A percentile compares a stretch with the other conserved stretches of the same genome.
Evolutionary conservation across 2,113 vertebrate genomes (phyloP).

Genomic region (Ivindomyrus marchei): DNA sequence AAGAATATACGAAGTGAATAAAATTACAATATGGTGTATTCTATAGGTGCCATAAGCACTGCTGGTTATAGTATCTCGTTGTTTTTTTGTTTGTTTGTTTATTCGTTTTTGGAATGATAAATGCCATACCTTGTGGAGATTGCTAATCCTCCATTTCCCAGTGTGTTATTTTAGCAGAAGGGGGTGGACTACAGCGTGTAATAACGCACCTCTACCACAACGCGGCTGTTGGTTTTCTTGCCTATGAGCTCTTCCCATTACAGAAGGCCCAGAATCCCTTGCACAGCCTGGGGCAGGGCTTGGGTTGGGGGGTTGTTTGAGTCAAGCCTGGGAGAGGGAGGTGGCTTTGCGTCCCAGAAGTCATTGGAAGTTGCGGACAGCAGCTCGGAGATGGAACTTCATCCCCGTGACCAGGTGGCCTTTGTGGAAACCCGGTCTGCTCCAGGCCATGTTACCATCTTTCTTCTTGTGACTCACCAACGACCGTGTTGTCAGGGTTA

Average conservation of each 20-base stretch:
- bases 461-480: not conserved
- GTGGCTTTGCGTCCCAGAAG: not conserved
- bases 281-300: not conserved
- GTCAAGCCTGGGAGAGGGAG: not conserved
- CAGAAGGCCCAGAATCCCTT: not conserved
- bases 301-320: not conserved
- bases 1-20: conserved; percentile 18
- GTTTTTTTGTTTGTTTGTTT: not conserved
- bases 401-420: not conserved
- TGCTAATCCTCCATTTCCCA: not conserved
- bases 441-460: not conserved
- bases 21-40: conserved; percentile 27
- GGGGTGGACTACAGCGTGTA: not conserved
- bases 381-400: not conserved
- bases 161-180: not conserved
- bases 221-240: not conserved
- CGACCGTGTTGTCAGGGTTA: not conserved
- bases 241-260: not conserved
- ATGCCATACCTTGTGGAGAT: conserved; percentile 1
- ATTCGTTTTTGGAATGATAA: conserved; percentile 10
- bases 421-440: not conserved
- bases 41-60: conserved; percentile 38
- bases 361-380: not conserved
- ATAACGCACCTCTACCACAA: not conserved
- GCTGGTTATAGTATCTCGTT: conserved; percentile 18